phyloP scores from a whole-genome alignment of 2,113 vertebrate species.

The Malurus melanocephalus region DNA sequence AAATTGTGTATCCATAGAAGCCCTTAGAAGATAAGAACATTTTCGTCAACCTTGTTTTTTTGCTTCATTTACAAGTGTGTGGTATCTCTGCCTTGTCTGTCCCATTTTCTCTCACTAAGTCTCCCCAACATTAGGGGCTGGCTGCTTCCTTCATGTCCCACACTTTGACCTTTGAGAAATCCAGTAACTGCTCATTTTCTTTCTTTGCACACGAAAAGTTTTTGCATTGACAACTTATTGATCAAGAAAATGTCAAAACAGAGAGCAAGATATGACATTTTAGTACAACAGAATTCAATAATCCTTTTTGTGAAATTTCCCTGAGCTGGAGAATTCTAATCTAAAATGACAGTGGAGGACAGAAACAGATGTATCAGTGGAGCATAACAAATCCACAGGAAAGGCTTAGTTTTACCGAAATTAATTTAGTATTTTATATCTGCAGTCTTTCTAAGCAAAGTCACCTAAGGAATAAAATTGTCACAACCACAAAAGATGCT shows the following conservation, averaged over 20 bases:
- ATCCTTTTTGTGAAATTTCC: background rate
- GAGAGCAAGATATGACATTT: background rate
- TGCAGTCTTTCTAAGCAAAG: background rate
- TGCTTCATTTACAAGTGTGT: background rate
- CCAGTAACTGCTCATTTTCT: background rate
- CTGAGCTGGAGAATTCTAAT: background rate
- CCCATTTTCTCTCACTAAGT: background rate
- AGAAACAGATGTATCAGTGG: background rate
- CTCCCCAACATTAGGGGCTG: background rate
- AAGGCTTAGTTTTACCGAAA: background rate
- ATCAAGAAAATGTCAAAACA: background rate
- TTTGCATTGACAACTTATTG: background rate
- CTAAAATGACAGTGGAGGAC: background rate
- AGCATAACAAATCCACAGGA: background rate
- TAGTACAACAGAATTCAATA: background rate
- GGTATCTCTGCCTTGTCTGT: background rate
- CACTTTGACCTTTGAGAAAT: background rate
- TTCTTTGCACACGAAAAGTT: background rate
- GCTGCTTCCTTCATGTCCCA: background rate
- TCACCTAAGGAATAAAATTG: background rate
- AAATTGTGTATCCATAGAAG: background rate
- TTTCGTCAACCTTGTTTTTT: background rate
- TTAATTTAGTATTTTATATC: background rate
- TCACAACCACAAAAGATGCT: background rate
- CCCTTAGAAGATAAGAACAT: background rate